Evolutionary conservation across 2,113 vertebrate species (phyloP), one percentile per base, ranked within the genome.

Genomic region (Protomyctophum bolini): DNA sequence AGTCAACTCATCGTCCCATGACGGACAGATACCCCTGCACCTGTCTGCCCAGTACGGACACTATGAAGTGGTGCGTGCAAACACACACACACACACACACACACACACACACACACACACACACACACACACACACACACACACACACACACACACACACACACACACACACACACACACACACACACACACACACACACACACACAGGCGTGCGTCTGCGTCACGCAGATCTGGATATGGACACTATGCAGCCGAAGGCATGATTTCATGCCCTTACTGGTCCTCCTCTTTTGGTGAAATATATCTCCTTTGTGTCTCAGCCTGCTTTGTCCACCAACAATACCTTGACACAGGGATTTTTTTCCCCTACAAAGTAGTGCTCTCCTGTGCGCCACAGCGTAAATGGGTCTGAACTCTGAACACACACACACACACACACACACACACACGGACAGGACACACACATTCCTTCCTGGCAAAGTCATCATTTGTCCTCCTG

Each of bases 31-130:
- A 82, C 97, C 97, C 0, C 90, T 99, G 85, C 97, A 98, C 84
- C 94, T 99, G 64, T 94, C 97, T 0, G 96, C 97, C 0, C 97
- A 99, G 89, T 98, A 98, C 0, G 97, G 97, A 66, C 97, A 99
- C 89, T 97, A 97, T 0, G 95, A 98, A 66, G 97, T 98, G 96
- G 97, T 98, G 80, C 76, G 97, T 93, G 10, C 15, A 60, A 10
- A 5, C 58, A 60, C 58, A 33, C 14, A 55, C 14, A 10, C 33
- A 33, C 63, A 66, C 11, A 48, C 68, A 33, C 58, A 55, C 58
- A 58, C 63, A 55, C 28, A 65, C 11, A 62, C 6, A 10, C 9
- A 2, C 7, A 6, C 46, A 47, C 46, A 9, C 46, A 47, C 46
- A 49, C 11, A 47, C 58, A 61, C 41, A 21, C 46, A 62, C 59